Percentiles rank a stretch among this genome's conserved stretches.
Evolutionary conservation across 2,113 vertebrate genomes (phyloP).

Genomic region (Hippocampus abdominalis): DNA sequence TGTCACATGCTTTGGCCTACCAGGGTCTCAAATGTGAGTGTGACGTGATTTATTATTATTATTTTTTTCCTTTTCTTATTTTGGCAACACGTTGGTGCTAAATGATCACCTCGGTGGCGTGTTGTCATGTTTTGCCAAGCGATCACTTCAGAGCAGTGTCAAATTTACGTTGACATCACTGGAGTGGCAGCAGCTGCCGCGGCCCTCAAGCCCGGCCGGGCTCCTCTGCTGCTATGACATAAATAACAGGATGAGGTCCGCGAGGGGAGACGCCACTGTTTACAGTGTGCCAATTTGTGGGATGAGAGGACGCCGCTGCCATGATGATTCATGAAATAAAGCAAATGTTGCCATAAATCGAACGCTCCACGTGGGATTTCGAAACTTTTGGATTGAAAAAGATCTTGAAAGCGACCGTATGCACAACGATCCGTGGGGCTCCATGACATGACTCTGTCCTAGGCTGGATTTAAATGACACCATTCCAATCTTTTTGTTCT

Average conservation of each 20-base stretch:
- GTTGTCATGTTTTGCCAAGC: slow-evolving; percentile 10
- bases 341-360: neutral
- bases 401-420: neutral
- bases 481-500: neutral
- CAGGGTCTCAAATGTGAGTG: neutral
- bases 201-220: slow-evolving; percentile 12
- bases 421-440: neutral
- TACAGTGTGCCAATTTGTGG: slow-evolving; percentile 6
- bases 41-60: too few relatives aligned
- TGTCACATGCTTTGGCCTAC: slow-evolving; percentile 4
- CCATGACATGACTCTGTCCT: neutral
- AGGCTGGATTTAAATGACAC: neutral
- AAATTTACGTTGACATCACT: slow-evolving; percentile 24
- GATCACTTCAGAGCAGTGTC: slow-evolving; percentile 37
- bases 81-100: slow-evolving; percentile 18
- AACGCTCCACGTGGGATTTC: neutral
- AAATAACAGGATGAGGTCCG: slow-evolving; percentile 29
- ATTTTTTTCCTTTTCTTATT: neutral
- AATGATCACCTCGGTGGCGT: slow-evolving; percentile 32
- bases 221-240: slow-evolving; percentile 16
- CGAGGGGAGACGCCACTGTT: neutral
- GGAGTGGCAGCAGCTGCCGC: slow-evolving; percentile 37
- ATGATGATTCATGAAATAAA: neutral
- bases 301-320: neutral
- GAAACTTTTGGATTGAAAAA: neutral